A percentile compares a stretch with the other conserved stretches of the same genome.
Conservation (phyloP, 2,113 vertebrate species). For the Acinonyx jubatus region DNA sequence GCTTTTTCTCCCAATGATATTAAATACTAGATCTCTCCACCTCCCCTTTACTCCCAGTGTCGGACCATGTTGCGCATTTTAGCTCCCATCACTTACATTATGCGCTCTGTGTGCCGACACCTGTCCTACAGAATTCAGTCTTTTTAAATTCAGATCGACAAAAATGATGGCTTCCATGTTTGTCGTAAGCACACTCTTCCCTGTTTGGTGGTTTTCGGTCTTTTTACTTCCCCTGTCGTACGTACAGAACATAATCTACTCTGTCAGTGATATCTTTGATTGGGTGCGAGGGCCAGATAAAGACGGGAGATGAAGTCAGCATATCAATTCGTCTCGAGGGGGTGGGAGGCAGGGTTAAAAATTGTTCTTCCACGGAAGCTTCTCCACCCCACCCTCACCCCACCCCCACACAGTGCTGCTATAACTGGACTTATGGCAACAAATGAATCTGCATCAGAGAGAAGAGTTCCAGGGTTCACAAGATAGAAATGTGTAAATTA, state of each 20-base stretch:
- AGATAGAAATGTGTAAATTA: not conserved
- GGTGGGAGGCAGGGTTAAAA: not conserved
- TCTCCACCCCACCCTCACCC: not conserved
- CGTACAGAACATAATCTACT: fast-evolving
- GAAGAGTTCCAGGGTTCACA: not conserved
- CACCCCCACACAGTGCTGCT: not conserved
- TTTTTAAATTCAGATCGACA: not conserved
- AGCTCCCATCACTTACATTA: no score
- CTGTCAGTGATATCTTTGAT: fast-evolving
- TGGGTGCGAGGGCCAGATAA: not conserved
- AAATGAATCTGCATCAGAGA: not conserved
- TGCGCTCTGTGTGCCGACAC: not conserved
- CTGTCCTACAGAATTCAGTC: not conserved
- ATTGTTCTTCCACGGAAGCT: not conserved
- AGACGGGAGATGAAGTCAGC: not conserved
- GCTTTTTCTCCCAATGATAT: fast-evolving
- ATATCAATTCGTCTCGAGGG: not conserved
- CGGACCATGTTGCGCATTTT: fast-evolving
- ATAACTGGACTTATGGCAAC: not conserved
- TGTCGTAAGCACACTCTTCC: not conserved
- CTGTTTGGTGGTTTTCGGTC: not conserved
- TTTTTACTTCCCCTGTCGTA: not conserved
- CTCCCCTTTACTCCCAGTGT: not conserved
- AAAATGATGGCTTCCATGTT: not conserved
- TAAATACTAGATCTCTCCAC: not conserved